phyloP scores from a whole-genome alignment of 2,888 invertebrate genomes.

The Eulithis prunata region DNA sequence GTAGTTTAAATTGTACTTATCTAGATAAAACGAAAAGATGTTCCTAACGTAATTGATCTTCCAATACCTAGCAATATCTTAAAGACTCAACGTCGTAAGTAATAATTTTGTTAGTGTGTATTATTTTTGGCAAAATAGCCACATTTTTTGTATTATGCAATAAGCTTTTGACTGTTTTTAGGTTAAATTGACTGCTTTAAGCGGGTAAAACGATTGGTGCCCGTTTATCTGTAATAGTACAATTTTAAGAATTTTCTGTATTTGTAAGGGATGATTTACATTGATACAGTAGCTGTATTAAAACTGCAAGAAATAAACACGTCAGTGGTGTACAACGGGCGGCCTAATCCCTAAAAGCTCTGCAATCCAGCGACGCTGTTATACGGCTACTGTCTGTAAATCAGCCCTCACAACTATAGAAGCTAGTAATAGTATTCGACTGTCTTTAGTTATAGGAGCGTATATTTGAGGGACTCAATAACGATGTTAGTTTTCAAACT shows the following conservation, averaged over 20 bases:
- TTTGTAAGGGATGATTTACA: too few species aligned
- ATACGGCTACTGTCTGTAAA: background rate
- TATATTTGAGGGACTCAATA: background rate
- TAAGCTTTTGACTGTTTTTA: conserved; percentile 13
- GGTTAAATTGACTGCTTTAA: conserved; percentile 15
- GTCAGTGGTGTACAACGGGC: too few species aligned
- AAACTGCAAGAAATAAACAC: too few species aligned
- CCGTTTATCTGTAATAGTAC: background rate
- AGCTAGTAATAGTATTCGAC: conserved; percentile 10
- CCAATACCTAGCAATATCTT: background rate
- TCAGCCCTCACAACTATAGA: conserved; percentile 2
- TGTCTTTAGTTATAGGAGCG: conserved; percentile 12
- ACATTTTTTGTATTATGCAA: background rate
- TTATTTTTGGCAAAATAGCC: background rate
- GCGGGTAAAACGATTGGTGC: conserved; percentile 13
- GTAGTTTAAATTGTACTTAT: too few species aligned
- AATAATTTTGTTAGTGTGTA: background rate
- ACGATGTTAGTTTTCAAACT: background rate
- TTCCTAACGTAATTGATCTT: too few species aligned
- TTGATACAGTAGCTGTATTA: too few species aligned
- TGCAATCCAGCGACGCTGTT: too few species aligned
- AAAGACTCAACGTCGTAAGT: background rate
- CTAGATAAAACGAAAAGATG: too few species aligned
- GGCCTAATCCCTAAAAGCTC: too few species aligned
- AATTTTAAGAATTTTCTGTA: too few species aligned